These are phyloP conservation scores for Tinamus guttatus DNA, from an alignment of 2,113 vertebrate genomes.

Conservation along the genomic window DNA sequence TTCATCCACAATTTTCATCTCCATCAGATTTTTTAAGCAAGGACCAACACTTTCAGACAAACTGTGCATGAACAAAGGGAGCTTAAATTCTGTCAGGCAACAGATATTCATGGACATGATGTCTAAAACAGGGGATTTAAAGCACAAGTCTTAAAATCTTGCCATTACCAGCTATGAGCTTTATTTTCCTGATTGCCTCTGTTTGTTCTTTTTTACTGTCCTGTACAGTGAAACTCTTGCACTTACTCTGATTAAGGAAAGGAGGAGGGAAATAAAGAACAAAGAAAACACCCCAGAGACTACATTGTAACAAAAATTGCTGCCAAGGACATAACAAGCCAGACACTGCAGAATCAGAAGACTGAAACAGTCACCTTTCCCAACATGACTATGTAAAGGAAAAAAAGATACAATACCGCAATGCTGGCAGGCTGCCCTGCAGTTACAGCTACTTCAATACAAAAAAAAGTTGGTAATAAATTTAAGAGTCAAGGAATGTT, in stretches of 20 bases:
- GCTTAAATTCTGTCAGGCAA: not conserved
- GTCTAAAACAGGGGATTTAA: not conserved
- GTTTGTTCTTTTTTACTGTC: constrained; percentile 2
- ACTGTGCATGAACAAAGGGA: not conserved
- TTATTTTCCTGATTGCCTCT: constrained; percentile 48
- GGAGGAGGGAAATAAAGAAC: not conserved
- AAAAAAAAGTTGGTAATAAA: not conserved
- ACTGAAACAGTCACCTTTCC: constrained; percentile 17
- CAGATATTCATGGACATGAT: rapidly evolving
- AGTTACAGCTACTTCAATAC: not conserved
- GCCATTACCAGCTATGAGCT: not conserved
- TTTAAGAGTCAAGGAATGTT: not conserved
- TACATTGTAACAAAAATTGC: not conserved
- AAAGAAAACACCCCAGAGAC: not conserved
- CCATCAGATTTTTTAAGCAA: not conserved
- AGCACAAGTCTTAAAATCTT: not conserved
- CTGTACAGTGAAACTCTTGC: not conserved
- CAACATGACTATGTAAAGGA: not conserved
- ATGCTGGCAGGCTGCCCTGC: not conserved
- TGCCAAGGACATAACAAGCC: not conserved
- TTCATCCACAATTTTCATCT: not conserved
- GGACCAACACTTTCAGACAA: not conserved
- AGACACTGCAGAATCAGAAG: not conserved
- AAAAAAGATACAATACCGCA: not conserved
- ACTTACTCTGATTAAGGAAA: not conserved